A percentile compares a stretch with the other conserved stretches of the same genome.
phyloP scores from a whole-genome alignment of 2,113 vertebrate genomes.

The Scolopax mira region DNA sequence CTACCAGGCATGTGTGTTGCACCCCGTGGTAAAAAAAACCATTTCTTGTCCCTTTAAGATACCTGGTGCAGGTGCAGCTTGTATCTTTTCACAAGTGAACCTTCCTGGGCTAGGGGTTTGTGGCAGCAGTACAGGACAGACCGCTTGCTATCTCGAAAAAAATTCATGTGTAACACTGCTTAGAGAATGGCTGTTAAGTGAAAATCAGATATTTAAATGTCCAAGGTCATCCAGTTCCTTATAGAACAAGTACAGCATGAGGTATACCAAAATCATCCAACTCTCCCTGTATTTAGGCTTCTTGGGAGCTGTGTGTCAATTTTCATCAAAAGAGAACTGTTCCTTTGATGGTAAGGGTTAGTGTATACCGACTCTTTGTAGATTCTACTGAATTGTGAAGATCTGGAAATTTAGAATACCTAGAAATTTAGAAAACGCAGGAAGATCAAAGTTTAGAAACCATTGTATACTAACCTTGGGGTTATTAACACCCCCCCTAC shows the following conservation, averaged over 20 bases:
- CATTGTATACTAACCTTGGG: neutral
- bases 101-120: neutral
- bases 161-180: neutral
- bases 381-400: neutral
- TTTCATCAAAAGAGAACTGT: neutral
- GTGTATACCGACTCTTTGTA: neutral
- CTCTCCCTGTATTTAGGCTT: neutral
- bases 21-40: neutral
- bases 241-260: neutral
- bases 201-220: neutral
- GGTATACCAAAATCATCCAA: neutral
- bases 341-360: neutral
- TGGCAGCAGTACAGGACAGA: neutral
- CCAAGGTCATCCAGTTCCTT: neutral
- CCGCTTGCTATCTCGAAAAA: neutral
- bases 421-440: neutral
- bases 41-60: neutral
- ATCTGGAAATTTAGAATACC: neutral
- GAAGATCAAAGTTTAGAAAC: neutral
- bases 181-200: neutral
- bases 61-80: neutral
- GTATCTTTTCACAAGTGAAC: neutral
- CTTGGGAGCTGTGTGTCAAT: neutral
- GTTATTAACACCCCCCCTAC: neutral
- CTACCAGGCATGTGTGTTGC: neutral